These are phyloP conservation scores for Matsumurasca onukii DNA, from an alignment of 1,140 invertebrate species.

Conservation along the genomic window DNA sequence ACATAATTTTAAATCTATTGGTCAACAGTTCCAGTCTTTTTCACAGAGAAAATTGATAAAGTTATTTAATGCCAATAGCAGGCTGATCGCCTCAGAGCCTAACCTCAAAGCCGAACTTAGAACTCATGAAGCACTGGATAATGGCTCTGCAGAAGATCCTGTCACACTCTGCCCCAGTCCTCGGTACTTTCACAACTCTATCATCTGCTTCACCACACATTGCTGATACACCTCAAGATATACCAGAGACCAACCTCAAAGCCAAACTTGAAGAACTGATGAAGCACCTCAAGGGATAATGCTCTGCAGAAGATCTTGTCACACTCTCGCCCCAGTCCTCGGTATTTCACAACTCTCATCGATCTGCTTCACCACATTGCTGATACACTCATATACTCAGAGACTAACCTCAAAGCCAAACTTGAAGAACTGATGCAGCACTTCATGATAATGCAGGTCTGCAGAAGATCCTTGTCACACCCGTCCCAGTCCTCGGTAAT, in stretches of 20 bases:
- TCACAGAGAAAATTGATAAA: too few species aligned
- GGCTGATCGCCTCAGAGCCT: conserved; percentile 34
- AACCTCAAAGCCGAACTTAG: conserved; percentile 87
- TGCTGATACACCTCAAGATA: conserved; percentile 51
- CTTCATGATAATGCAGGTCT: conserved; percentile 70
- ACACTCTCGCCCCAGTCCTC: conserved; percentile 57
- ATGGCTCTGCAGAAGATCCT: conserved; percentile 56
- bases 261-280: conserved; percentile 84
- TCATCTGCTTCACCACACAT: conserved; percentile 62
- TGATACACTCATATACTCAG: conserved; percentile 61
- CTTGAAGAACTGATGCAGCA: conserved; percentile 82
- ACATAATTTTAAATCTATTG: too few species aligned
- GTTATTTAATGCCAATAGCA: too few species aligned
- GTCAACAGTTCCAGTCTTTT: too few species aligned
- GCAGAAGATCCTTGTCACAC: conserved; percentile 55
- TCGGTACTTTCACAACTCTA: conserved; percentile 45
- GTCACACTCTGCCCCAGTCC: conserved; percentile 57
- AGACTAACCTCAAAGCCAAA: conserved; percentile 81
- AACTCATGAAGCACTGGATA: conserved; percentile 81
- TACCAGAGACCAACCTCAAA: conserved; percentile 67
- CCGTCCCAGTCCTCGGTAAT: conserved; percentile 54
- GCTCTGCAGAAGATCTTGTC: conserved; percentile 54
- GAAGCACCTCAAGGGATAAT: conserved; percentile 76
- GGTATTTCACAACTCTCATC: conserved; percentile 51
- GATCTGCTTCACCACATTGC: conserved; percentile 60